Evolutionary conservation across 1,140 invertebrate genomes (phyloP).

Genomic region (Pseudomyrmex gracilis): DNA sequence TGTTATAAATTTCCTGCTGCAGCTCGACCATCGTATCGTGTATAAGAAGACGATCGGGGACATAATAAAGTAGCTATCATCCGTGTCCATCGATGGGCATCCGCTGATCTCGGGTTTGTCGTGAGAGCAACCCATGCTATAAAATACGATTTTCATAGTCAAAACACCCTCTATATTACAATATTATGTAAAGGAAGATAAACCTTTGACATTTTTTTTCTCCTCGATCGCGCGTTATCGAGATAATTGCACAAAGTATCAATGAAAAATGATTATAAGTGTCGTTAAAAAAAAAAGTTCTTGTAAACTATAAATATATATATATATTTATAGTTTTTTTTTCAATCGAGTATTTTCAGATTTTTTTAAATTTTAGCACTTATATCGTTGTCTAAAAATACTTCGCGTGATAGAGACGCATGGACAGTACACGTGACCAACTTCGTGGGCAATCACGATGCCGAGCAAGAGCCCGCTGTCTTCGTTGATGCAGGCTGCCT

Average conservation of each 20-base stretch:
- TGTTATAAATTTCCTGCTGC: conserved; percentile 88
- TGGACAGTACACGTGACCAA: conserved; percentile 89
- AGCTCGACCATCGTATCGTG: conserved; percentile 88
- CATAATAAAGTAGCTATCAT: conserved; percentile 87
- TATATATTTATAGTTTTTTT: no score
- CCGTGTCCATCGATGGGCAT: conserved; percentile 81
- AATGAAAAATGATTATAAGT: background rate
- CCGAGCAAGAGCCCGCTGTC: conserved; percentile 89
- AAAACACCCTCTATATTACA: background rate
- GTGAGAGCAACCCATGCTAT: conserved; percentile 88
- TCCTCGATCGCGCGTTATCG: background rate
- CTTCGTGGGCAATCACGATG: conserved; percentile 90
- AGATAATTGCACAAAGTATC: background rate
- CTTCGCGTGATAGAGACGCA: conserved; percentile 27
- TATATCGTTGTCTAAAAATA: background rate
- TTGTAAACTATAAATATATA: background rate
- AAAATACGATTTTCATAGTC: conserved; percentile 18
- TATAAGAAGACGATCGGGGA: conserved; percentile 88
- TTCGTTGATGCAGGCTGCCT: conserved; percentile 89
- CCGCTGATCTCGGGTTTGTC: conserved; percentile 85
- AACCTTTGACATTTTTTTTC: background rate
- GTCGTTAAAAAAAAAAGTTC: background rate
- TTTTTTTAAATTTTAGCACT: background rate
- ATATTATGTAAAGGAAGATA: background rate
- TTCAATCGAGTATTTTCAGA: background rate